Evolutionary conservation across 2,888 invertebrate species (phyloP).

Genomic region (Drosophila atripex): DNA sequence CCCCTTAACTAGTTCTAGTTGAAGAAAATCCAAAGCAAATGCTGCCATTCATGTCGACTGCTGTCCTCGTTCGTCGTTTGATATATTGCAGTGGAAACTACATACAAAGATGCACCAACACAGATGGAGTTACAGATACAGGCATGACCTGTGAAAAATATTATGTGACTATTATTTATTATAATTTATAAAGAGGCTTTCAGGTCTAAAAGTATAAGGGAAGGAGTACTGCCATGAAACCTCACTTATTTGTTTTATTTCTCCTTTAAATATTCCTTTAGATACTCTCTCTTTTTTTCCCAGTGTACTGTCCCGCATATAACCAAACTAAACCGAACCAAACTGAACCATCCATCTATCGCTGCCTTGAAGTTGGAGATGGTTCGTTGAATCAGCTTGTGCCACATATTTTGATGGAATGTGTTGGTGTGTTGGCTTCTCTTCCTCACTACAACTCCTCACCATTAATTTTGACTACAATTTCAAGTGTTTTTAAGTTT

Average conservation of each 20-base stretch:
- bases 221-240: background rate
- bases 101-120: slow-evolving; percentile 26
- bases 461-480: slow-evolving; percentile 1
- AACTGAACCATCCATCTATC: slow-evolving; percentile 29
- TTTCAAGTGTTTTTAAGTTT: slow-evolving; percentile 46
- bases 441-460: background rate
- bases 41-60: slow-evolving; percentile 52
- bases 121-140: background rate
- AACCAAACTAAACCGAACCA: slow-evolving; percentile 21
- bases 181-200: too few relatives aligned
- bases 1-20: slow-evolving; percentile 31
- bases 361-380: slow-evolving; percentile 34
- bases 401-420: slow-evolving; percentile 60
- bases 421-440: slow-evolving; percentile 32
- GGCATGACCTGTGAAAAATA: slow-evolving; percentile 1
- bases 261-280: background rate
- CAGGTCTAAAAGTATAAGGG: background rate
- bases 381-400: slow-evolving; percentile 52
- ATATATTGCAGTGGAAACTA: slow-evolving; percentile 45
- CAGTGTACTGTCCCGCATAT: slow-evolving; percentile 14
- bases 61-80: slow-evolving; percentile 38
- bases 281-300: background rate
- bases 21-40: slow-evolving; percentile 44
- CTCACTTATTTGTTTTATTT: too few relatives aligned
- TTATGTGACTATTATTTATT: background rate